A percentile compares a stretch with the other conserved stretches of the same genome.
These are phyloP conservation scores for Sipha maydis DNA, from an alignment of 2,888 invertebrate genomes.

Conservation along the genomic window DNA sequence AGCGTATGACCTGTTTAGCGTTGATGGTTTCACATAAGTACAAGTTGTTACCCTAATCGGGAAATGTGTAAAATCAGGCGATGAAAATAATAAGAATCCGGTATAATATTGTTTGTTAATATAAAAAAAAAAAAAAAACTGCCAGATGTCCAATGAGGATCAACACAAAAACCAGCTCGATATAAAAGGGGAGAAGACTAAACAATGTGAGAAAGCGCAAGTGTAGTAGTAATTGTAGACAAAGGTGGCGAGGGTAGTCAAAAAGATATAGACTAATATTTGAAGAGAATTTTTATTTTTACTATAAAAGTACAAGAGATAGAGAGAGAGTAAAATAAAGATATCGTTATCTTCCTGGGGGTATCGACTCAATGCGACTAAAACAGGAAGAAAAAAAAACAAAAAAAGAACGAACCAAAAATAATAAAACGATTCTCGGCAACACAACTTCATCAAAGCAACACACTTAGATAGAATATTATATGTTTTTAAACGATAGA, in stretches of 20 bases:
- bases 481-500: neutral
- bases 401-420: neutral
- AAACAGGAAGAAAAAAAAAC: neutral
- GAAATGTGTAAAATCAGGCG: neutral
- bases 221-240: neutral
- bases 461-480: neutral
- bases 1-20: neutral
- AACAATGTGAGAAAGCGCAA: neutral
- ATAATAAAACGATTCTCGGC: neutral
- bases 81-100: neutral
- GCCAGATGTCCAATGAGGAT: neutral
- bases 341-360: neutral
- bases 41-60: neutral
- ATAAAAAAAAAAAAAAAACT: neutral
- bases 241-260: neutral
- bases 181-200: conserved; percentile 4
- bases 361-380: neutral
- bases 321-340: neutral
- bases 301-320: neutral
- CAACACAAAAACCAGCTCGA: conserved; percentile 9
- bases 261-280: conserved; percentile 27
- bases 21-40: neutral
- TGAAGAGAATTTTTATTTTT: conserved; percentile 18
- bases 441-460: neutral
- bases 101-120: neutral